A percentile compares a stretch with the other conserved stretches of the same genome.
Evolutionary conservation across 2,888 invertebrate genomes (phyloP).

Genomic region (Laothoe populi): DNA sequence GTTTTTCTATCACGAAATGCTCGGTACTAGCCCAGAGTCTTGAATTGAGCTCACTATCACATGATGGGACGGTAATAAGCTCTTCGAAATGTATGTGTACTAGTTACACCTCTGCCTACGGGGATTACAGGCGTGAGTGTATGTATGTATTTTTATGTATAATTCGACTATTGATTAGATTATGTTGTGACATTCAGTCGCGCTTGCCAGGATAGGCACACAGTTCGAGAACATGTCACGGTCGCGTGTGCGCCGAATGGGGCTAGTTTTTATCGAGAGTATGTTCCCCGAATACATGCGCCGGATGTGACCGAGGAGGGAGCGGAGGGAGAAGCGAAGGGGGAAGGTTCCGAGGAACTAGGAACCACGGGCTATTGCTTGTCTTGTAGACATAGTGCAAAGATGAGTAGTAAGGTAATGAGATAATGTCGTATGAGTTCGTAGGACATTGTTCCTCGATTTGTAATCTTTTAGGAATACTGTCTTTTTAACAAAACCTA

Average conservation of each 20-base stretch:
- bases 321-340: neutral
- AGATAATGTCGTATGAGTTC: neutral
- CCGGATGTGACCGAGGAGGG: neutral
- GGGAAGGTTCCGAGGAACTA: neutral
- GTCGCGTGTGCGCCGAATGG: slow-evolving; percentile 21
- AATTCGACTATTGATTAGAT: too few relatives aligned
- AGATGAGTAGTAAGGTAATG: neutral
- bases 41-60: too few relatives aligned
- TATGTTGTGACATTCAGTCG: neutral
- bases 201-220: neutral
- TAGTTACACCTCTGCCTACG: too few relatives aligned
- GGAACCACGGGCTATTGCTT: neutral
- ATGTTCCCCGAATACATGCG: slow-evolving; percentile 26
- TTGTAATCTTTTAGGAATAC: too few relatives aligned
- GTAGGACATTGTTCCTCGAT: too few relatives aligned
- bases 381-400: neutral
- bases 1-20: too few relatives aligned
- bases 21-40: too few relatives aligned
- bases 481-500: too few relatives aligned
- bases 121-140: too few relatives aligned
- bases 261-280: slow-evolving; percentile 27
- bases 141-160: too few relatives aligned
- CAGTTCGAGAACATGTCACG: slow-evolving; percentile 13
- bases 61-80: too few relatives aligned
- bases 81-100: too few relatives aligned